phyloP scores from a whole-genome alignment of 1,140 invertebrate genomes.

The Eumaeus atala region DNA sequence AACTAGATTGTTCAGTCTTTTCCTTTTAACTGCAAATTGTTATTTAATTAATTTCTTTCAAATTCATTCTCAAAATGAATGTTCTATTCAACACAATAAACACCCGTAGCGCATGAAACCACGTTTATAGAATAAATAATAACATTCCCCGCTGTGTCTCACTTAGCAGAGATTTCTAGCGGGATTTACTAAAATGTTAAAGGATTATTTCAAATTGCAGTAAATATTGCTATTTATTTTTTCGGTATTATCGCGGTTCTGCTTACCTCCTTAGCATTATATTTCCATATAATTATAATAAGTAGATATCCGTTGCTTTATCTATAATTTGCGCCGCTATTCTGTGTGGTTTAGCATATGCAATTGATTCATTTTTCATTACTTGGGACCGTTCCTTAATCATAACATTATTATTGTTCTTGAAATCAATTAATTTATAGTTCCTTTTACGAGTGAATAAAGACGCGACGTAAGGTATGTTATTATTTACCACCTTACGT shows the following conservation, averaged over 20 bases:
- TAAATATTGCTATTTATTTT: not conserved
- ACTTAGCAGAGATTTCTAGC: not conserved
- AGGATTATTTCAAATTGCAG: not conserved
- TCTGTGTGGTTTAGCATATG: too few species aligned
- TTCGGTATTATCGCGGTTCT: not conserved
- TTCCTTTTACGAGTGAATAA: too few species aligned
- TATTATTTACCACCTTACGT: too few species aligned
- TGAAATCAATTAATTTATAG: too few species aligned
- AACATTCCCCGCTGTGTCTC: not conserved
- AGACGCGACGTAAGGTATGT: too few species aligned
- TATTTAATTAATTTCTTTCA: not conserved
- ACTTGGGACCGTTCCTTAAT: too few species aligned
- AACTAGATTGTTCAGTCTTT: not conserved
- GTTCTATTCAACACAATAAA: not conserved
- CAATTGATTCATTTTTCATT: too few species aligned
- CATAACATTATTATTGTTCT: too few species aligned
- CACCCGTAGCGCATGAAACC: not conserved
- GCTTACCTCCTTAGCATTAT: too few species aligned
- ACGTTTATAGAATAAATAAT: conserved; percentile 1
- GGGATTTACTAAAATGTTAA: not conserved
- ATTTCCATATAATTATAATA: too few species aligned
- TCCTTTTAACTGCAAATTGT: not conserved
- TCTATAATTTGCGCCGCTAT: too few species aligned
- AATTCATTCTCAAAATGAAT: not conserved
- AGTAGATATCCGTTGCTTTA: too few species aligned